Base-by-base conservation (phyloP, 2,797 vertebrate genomes). In the Trichosurus vulpecula region DNA sequence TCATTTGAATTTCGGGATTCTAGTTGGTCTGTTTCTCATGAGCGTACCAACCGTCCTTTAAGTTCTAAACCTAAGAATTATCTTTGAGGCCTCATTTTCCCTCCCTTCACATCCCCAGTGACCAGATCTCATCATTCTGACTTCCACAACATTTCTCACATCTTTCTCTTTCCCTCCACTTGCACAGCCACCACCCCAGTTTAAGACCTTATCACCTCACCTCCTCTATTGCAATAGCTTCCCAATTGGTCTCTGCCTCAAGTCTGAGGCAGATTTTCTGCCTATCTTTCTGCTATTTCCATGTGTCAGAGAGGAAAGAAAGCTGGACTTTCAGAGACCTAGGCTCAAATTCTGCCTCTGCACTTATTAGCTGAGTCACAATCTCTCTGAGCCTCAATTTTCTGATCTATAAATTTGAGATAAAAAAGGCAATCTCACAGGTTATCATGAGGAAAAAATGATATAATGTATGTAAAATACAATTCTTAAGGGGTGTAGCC, bases 311-410 rank as follows among this genome's bases (percentile, higher is more conserved):
- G 19, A 87, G 29, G 53, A 92, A 90, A 94, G 30, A 8, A 5
- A 52, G 52, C 54, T 51, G 55, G 51, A 47, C 41, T 92, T 90
- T 25, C 51, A 47, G 13, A 47, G 52, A 89, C 47, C 81, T 25
- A 11, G 1, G 12, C 41, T 91, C 53, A 66, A n/a, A 52, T 53
- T 25, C 35, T 41, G 58, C 41, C 30, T 61, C 66, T 91, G 61
- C 27, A 2, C 74, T 27, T 81, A 30, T 22, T 55, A 30, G 25
- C 52, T 91, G 29, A 58, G 27, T 8, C 29, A 14, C 5, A 16
- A 94, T 66, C 30, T n/a, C 93, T 95, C 66, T 54, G n/a, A 52
- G 6, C 90, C 74, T n/a, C 19, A 56, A 10, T 93, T 95, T 96
- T 41, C 55, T 96, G 13, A 0, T 91, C 54, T 92, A 54, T 61